phyloP scores from a whole-genome alignment of 1,140 invertebrate species.

The Ostrea denselamellosa region DNA sequence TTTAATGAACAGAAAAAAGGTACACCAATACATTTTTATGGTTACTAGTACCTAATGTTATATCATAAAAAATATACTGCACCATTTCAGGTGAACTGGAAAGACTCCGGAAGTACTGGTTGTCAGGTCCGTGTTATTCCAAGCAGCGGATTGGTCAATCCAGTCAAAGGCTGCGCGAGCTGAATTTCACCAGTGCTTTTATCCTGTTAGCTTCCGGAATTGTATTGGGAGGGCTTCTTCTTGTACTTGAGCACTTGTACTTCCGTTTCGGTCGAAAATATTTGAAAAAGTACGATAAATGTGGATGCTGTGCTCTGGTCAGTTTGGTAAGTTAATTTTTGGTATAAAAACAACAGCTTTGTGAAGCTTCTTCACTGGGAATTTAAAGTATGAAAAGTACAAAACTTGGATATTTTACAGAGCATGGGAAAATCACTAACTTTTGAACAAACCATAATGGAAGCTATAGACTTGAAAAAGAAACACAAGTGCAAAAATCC shows the following conservation, averaged over 20 bases:
- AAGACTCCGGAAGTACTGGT: constrained; percentile 95
- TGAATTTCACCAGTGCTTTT: constrained; percentile 97
- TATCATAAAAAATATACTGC: too few relatives aligned
- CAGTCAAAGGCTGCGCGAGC: constrained; percentile 93
- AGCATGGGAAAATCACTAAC: constrained; percentile 90
- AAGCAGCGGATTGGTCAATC: constrained; percentile 80
- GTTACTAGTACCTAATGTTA: too few relatives aligned
- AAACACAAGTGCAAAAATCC: constrained; percentile 88
- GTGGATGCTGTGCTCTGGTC: constrained; percentile 93
- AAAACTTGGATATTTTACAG: constrained; percentile 70
- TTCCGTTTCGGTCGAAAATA: constrained; percentile 93
- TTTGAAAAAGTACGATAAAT: constrained; percentile 91
- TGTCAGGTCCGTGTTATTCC: constrained; percentile 95
- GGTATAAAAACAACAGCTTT: neutral
- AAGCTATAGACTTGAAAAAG: constrained; percentile 85
- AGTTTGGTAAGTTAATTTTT: constrained; percentile 84
- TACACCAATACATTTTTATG: too few relatives aligned
- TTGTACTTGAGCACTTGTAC: constrained; percentile 94
- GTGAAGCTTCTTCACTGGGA: too few relatives aligned
- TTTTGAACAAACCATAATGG: constrained; percentile 92
- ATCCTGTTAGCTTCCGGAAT: constrained; percentile 96
- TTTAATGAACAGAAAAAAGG: too few relatives aligned
- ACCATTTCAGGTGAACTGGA: constrained; percentile 90
- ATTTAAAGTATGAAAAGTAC: too few relatives aligned
- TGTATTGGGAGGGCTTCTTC: constrained; percentile 89